phyloP scores from a whole-genome alignment of 2,113 vertebrate species.

The Columbina picui region DNA sequence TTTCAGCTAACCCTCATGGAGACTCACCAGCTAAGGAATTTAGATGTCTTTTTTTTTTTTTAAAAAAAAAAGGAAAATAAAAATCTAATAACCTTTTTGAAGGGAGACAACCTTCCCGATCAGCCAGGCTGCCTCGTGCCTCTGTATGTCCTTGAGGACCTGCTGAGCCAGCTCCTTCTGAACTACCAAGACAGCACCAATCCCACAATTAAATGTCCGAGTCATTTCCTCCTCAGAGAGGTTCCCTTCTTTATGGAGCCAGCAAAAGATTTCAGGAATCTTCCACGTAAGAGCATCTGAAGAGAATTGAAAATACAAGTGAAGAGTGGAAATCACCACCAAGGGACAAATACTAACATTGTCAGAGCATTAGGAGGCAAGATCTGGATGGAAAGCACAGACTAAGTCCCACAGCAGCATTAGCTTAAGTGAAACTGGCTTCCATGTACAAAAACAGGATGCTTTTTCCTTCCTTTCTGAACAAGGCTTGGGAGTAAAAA shows the following conservation, averaged over 20 bases:
- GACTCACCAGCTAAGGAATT: neutral
- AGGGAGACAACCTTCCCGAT: conserved; percentile 82
- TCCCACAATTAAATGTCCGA: conserved; percentile 94
- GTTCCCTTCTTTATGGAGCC: conserved; percentile 87
- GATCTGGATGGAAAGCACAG: neutral
- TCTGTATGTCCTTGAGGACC: conserved; percentile 81
- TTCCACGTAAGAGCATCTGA: conserved; percentile 90
- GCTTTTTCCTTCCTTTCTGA: neutral
- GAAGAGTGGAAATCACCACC: neutral
- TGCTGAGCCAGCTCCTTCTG: conserved; percentile 76
- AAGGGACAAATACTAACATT: neutral
- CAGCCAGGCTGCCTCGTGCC: conserved; percentile 84
- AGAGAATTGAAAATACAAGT: neutral
- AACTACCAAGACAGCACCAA: conserved; percentile 89
- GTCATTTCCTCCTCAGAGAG: conserved; percentile 92
- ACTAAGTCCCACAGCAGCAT: neutral
- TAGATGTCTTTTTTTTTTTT: neutral
- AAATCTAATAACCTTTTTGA: conserved; percentile 75
- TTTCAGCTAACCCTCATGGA: neutral
- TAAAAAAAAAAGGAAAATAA: rapidly evolving
- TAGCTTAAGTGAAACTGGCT: neutral
- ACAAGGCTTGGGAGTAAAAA: neutral
- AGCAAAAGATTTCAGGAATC: conserved; percentile 88
- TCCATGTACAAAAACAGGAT: neutral
- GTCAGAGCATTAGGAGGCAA: neutral